These are phyloP conservation scores for Prenolepis imparis DNA, from an alignment of 2,888 invertebrate genomes.

Conservation along the genomic window DNA sequence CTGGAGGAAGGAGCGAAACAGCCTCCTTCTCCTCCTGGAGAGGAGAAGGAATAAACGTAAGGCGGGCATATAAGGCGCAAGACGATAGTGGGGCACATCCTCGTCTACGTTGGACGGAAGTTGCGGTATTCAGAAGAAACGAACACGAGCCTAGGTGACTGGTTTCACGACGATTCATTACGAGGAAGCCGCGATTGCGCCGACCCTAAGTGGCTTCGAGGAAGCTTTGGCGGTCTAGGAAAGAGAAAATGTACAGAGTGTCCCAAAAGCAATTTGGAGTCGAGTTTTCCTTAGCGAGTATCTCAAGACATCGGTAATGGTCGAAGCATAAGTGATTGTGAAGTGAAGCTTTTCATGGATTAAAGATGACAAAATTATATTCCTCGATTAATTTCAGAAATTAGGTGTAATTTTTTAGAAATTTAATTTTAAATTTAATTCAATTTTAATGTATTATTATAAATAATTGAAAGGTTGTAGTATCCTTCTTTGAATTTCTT, in stretches of 20 bases:
- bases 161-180: slow-evolving; percentile 44
- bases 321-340: too few relatives aligned
- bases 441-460: background rate
- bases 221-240: background rate
- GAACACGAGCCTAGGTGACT: slow-evolving; percentile 23
- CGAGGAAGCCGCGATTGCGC: slow-evolving; percentile 48
- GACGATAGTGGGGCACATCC: slow-evolving; percentile 61
- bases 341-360: too few relatives aligned
- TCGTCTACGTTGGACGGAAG: slow-evolving; percentile 49
- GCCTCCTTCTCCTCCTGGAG: slow-evolving; percentile 43
- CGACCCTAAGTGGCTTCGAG: slow-evolving; percentile 3
- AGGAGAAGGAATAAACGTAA: slow-evolving; percentile 59
- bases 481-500: background rate
- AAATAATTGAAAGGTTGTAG: background rate
- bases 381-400: background rate
- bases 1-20: slow-evolving; percentile 62
- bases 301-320: background rate
- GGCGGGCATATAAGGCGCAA: slow-evolving; percentile 8
- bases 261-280: background rate
- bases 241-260: background rate
- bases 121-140: slow-evolving; percentile 49
- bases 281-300: background rate
- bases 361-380: too few relatives aligned
- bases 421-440: background rate
- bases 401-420: background rate